phyloP scores from a whole-genome alignment of 2,797 vertebrate genomes.

The Naso thynnoides region DNA sequence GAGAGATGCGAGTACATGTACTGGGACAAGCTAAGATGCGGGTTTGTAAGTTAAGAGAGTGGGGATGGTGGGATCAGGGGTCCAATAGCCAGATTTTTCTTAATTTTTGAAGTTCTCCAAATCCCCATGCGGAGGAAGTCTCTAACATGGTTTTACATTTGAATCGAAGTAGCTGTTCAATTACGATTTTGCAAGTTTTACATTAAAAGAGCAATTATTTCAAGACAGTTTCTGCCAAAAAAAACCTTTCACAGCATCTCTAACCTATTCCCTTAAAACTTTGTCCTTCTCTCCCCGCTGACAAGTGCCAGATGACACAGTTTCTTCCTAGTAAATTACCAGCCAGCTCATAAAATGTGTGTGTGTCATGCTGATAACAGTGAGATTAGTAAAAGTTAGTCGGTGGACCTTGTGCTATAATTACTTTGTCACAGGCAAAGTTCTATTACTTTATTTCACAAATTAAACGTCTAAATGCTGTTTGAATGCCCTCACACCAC shows the following conservation, averaged over 20 bases:
- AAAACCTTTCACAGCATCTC: background rate
- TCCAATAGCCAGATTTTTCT: background rate
- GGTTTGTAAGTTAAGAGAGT: background rate
- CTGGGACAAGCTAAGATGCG: slow-evolving; percentile 5
- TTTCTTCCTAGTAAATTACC: background rate
- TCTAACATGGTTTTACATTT: too few species aligned
- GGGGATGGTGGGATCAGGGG: background rate
- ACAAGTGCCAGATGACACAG: background rate
- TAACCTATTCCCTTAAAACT: too few species aligned
- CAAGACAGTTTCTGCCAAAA: background rate
- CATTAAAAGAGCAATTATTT: background rate
- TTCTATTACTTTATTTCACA: background rate
- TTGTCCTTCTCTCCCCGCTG: background rate
- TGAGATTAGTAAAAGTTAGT: background rate
- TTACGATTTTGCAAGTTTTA: background rate
- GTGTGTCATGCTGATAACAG: background rate
- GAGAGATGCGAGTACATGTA: slow-evolving; percentile 22
- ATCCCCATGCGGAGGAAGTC: too few species aligned
- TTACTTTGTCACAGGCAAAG: background rate
- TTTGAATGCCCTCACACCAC: background rate
- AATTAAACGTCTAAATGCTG: background rate
- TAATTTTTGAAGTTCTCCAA: too few species aligned
- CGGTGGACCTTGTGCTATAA: background rate
- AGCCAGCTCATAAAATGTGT: background rate
- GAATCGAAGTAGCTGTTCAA: background rate